Evolutionary conservation across 2,113 vertebrate genomes (phyloP).

Genomic region (Eira barbara): DNA sequence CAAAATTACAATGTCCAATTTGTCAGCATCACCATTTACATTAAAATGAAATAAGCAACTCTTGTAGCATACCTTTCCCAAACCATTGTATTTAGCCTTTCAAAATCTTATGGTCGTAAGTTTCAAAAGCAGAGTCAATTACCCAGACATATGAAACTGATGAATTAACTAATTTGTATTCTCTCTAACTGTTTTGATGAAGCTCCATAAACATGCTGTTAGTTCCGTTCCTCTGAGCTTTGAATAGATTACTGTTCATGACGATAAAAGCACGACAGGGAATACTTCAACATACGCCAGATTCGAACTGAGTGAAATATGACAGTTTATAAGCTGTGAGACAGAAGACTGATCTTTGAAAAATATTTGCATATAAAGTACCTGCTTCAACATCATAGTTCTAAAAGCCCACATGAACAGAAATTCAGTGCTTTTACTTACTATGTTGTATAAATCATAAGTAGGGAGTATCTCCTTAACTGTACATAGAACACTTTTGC

Average conservation of each 20-base stretch:
- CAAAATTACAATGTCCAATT: not conserved
- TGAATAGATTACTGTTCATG: slow-evolving; percentile 79
- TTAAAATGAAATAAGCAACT: not conserved
- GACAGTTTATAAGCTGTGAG: slow-evolving; percentile 71
- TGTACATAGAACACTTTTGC: not conserved
- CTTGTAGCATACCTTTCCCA: not conserved
- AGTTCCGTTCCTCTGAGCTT: slow-evolving; percentile 75
- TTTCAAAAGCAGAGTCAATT: slow-evolving; percentile 72
- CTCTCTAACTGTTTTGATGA: slow-evolving; percentile 75
- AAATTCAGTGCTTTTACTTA: not conserved
- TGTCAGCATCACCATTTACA: slow-evolving; percentile 4
- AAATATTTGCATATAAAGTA: slow-evolving; percentile 75
- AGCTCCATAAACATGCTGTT: slow-evolving; percentile 76
- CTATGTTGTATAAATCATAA: not conserved
- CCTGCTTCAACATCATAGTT: slow-evolving; percentile 41
- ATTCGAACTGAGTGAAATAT: slow-evolving; percentile 74
- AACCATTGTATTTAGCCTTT: not conserved
- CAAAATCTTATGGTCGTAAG: not conserved
- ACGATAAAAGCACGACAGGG: slow-evolving; percentile 76
- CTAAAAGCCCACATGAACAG: slow-evolving; percentile 23
- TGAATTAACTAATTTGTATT: slow-evolving; percentile 78
- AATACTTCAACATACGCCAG: slow-evolving; percentile 81
- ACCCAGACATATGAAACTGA: slow-evolving; percentile 74
- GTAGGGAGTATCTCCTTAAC: not conserved
- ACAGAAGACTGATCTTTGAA: slow-evolving; percentile 69